These are phyloP conservation scores for Anser brachyrhynchus DNA, from an alignment of 2,113 vertebrate species.

Conservation along the genomic window DNA sequence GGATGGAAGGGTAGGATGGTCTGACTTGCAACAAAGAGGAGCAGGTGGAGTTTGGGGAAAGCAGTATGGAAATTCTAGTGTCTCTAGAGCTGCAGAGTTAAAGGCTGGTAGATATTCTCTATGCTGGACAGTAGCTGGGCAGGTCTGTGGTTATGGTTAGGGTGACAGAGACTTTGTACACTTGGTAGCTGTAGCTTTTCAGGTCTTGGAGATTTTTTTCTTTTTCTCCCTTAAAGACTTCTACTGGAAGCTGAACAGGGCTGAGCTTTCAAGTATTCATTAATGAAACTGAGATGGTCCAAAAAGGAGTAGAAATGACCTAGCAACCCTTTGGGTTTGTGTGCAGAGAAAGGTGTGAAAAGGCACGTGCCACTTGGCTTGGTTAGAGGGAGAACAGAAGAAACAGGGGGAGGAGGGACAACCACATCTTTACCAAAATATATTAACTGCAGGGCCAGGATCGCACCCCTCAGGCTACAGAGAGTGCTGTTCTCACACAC, in stretches of 20 bases:
- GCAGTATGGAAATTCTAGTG: background rate
- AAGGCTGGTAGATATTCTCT: background rate
- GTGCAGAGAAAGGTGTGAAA: background rate
- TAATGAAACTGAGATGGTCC: background rate
- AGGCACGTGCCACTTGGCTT: background rate
- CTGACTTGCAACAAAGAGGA: background rate
- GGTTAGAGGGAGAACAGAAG: background rate
- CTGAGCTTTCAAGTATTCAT: background rate
- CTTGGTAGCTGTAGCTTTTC: background rate
- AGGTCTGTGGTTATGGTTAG: background rate
- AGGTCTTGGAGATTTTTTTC: background rate
- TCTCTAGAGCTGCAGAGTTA: background rate
- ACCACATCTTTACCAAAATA: background rate
- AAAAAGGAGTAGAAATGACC: background rate
- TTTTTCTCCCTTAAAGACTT: background rate
- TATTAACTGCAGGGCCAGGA: background rate
- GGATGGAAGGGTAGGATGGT: background rate
- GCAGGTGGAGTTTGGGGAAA: background rate
- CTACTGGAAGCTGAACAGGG: background rate
- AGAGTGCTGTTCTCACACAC: background rate
- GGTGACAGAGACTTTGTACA: background rate
- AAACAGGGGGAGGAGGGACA: background rate
- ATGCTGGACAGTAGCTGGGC: too few species aligned
- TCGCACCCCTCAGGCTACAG: background rate
- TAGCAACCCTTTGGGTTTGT: background rate